Evolutionary conservation across 1,140 invertebrate genomes (phyloP), one percentile per base, ranked within the genome.

Genomic region (Listronotus bonariensis): DNA sequence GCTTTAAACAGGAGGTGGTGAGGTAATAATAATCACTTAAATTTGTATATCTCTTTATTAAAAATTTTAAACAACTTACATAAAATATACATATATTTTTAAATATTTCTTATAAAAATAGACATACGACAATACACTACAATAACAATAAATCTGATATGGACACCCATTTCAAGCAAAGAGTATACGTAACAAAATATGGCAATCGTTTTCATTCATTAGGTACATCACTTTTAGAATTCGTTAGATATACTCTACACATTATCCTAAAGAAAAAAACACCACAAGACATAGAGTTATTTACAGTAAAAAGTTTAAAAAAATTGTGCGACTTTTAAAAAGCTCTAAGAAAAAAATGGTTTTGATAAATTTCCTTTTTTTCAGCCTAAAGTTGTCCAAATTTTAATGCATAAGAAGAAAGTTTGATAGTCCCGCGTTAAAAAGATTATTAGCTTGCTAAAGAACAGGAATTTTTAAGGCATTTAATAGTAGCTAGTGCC

Each of bases 81-180:
- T 54, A 54, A 54, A 54, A 54, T 54, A 54, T 34, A 54, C 34
- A 54, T 54, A 40, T 41, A 20, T 20, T 54, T 32, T 52, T 36
- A 52, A 52, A 52, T 20, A 32, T 52, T 54, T 54, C 15, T 18
- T 54, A 54, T 54, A 54, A 54, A 54, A 54, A 54, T 54, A 54
- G 52, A 54, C 52, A 31, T 17, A 1, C 38, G 7, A 36, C 34
- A 8, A 12, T 36, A 36, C 8, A 49, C 3, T 49, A 18, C 15
- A 38, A 54, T 41, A 38, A 54, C 15, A 41, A 38, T 54, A 12
- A 40, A n/a, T 14, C 14, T 54, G 52, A 38, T 54, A 54, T 40
- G 38, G 32, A 38, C 52, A 54, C 20, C 20, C 6, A 49, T 45
- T 15, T 49, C 5, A 15, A 54, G 12, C 18, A 51, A 10, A 31